Evolutionary conservation across 2,797 vertebrate species (phyloP).

Genomic region (Anguilla pacifica): DNA sequence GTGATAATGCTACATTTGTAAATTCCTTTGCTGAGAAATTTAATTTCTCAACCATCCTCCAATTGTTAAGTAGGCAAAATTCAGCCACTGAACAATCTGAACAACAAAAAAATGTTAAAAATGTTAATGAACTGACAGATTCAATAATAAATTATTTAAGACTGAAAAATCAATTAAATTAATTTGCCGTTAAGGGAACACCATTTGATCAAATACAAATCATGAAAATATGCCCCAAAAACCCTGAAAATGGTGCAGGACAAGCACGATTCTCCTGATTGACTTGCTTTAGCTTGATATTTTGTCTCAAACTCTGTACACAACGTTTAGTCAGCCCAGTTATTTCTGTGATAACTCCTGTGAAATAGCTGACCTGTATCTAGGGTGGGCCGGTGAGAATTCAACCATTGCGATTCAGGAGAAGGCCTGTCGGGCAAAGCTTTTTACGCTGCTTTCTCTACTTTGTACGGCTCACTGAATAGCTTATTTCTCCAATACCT

Average conservation of each 20-base stretch:
- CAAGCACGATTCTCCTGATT: neutral
- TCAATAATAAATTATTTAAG: constrained; percentile 1
- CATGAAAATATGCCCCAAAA: neutral
- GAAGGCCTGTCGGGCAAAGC: neutral
- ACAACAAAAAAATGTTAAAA: neutral
- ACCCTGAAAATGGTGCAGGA: neutral
- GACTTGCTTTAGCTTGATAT: neutral
- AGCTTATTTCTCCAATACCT: neutral
- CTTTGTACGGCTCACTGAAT: constrained; percentile 1
- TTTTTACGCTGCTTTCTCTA: neutral
- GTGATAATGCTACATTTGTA: neutral
- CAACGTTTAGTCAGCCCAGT: neutral
- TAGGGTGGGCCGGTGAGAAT: neutral
- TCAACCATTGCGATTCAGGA: neutral
- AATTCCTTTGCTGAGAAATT: neutral
- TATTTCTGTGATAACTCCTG: neutral
- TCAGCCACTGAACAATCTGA: neutral
- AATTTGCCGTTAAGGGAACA: neutral
- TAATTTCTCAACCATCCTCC: neutral
- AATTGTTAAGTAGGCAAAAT: neutral
- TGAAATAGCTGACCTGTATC: neutral
- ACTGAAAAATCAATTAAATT: neutral
- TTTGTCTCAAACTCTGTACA: neutral
- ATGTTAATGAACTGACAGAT: neutral
- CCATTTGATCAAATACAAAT: neutral